phyloP scores from a whole-genome alignment of 2,888 invertebrate genomes.

The Apotomis capreana region DNA sequence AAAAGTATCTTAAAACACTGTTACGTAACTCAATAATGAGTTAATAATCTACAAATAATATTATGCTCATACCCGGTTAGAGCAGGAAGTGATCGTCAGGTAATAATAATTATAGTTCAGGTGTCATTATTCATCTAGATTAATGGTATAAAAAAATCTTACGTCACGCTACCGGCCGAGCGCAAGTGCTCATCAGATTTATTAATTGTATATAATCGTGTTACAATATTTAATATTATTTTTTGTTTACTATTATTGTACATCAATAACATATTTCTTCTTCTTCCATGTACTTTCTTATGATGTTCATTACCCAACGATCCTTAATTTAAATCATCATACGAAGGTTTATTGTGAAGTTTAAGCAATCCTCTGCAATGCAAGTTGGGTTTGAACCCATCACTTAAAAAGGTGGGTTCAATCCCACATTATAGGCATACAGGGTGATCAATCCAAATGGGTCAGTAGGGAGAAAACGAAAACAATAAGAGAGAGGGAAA shows the following conservation, averaged over 20 bases:
- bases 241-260: neutral
- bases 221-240: neutral
- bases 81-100: slow-evolving; percentile 31
- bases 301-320: no score
- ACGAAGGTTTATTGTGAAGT: no score
- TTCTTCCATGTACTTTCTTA: no score
- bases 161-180: neutral
- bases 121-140: slow-evolving; percentile 25
- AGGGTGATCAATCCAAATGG: no score
- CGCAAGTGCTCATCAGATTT: neutral
- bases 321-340: no score
- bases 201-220: neutral
- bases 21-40: slow-evolving; percentile 13
- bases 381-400: no score
- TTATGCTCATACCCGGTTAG: slow-evolving; percentile 16
- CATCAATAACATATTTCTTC: no score
- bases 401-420: no score
- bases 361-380: no score
- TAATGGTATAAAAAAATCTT: slow-evolving; percentile 18
- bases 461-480: no score
- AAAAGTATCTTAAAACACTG: neutral
- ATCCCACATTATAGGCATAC: no score
- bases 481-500: no score
- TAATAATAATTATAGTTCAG: slow-evolving; percentile 17
- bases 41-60: slow-evolving; percentile 11